These are phyloP conservation scores for Halictus ligatus DNA, from an alignment of 2,888 invertebrate genomes.

Conservation along the genomic window DNA sequence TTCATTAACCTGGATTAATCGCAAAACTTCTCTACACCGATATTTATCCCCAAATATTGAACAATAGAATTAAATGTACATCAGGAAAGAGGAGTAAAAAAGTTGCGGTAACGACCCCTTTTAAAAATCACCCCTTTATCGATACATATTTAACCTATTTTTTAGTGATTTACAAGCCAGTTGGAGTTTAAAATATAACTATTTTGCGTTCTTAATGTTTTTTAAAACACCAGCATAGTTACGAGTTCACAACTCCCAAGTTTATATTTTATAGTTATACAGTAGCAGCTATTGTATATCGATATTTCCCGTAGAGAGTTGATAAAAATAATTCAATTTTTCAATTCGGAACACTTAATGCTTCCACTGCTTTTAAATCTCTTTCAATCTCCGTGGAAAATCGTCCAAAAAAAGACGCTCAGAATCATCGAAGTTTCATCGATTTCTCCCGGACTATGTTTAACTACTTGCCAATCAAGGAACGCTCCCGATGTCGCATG, in stretches of 20 bases:
- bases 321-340: background rate
- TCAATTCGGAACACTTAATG: background rate
- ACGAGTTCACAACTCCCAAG: too few species aligned
- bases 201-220: background rate
- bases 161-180: too few species aligned
- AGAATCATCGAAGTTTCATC: background rate
- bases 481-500: background rate
- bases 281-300: too few species aligned
- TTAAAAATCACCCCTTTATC: background rate
- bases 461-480: constrained; percentile 11
- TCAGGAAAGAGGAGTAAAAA: too few species aligned
- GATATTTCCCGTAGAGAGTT: too few species aligned
- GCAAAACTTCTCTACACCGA: background rate
- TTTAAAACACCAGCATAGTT: too few species aligned
- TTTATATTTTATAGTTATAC: too few species aligned
- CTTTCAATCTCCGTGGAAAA: background rate
- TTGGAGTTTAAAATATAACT: background rate
- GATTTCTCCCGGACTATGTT: background rate
- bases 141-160: background rate
- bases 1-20: background rate
- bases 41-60: background rate
- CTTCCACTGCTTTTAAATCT: background rate
- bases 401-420: background rate
- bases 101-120: too few species aligned
- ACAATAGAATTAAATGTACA: too few species aligned